These are phyloP conservation scores for Equus quagga DNA, from an alignment of 2,113 vertebrate genomes.

Conservation along the genomic window DNA sequence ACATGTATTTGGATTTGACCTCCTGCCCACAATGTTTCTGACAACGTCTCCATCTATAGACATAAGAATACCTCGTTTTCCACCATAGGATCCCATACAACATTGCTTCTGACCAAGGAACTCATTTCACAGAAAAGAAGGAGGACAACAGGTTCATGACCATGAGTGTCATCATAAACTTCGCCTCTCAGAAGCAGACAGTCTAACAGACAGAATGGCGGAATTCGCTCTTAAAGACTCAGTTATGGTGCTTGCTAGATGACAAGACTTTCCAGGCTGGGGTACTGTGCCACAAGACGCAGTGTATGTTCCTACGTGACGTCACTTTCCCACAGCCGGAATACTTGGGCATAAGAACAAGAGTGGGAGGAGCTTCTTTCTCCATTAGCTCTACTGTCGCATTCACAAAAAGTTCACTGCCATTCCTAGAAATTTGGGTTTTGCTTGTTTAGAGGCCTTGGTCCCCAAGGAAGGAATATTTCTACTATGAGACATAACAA, in stretches of 20 bases:
- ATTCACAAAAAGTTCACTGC: neutral
- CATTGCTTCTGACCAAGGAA: neutral
- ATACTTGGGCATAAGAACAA: neutral
- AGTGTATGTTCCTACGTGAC: neutral
- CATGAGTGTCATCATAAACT: neutral
- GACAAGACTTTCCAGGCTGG: neutral
- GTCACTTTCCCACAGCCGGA: neutral
- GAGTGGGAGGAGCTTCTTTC: neutral
- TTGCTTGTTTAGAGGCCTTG: neutral
- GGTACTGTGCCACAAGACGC: neutral
- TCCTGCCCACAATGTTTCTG: neutral
- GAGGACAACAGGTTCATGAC: neutral
- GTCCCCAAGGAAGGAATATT: neutral
- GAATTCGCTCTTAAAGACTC: neutral
- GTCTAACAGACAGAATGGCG: neutral
- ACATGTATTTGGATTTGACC: neutral
- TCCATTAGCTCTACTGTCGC: neutral
- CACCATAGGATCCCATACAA: neutral
- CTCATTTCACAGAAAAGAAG: neutral
- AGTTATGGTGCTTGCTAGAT: neutral
- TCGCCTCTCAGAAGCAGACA: neutral
- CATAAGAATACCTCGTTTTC: neutral
- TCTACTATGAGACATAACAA: neutral
- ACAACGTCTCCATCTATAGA: neutral
- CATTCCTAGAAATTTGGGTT: neutral